Percentiles rank a stretch among this genome's conserved stretches.
Evolutionary conservation across 1,140 invertebrate genomes (phyloP).

Genomic region (Stegodyphus dumicola): DNA sequence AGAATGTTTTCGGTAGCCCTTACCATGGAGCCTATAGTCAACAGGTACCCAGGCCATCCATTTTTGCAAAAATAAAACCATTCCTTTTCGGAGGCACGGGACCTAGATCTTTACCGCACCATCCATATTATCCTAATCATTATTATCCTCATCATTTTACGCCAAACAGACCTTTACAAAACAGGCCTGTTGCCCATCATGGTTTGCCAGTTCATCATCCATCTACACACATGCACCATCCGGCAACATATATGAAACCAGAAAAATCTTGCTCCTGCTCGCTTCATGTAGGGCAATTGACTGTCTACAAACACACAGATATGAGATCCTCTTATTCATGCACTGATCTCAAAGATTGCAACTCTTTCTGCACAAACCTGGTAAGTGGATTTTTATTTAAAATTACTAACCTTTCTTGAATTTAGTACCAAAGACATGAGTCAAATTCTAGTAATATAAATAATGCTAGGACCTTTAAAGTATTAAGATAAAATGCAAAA

Average conservation of each 20-base stretch:
- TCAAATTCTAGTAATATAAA: too few relatives aligned
- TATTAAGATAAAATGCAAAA: too few relatives aligned
- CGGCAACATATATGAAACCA: background rate
- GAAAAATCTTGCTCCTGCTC: constrained; percentile 52
- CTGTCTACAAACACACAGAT: constrained; percentile 54
- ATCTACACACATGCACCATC: background rate
- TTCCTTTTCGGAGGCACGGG: constrained; percentile 32
- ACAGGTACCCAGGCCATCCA: constrained; percentile 11
- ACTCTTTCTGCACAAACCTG: constrained; percentile 55
- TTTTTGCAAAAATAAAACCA: constrained; percentile 47
- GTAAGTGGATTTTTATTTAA: constrained; percentile 27
- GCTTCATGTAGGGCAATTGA: constrained; percentile 45
- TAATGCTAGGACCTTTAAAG: too few relatives aligned
- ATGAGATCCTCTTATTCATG: constrained; percentile 52
- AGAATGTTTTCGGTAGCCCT: constrained; percentile 5
- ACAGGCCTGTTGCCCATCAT: constrained; percentile 27
- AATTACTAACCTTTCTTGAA: too few relatives aligned
- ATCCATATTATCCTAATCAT: constrained; percentile 37
- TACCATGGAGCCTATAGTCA: constrained; percentile 8
- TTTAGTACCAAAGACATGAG: too few relatives aligned
- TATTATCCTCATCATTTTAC: constrained; percentile 45
- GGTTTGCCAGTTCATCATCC: background rate
- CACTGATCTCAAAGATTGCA: constrained; percentile 41
- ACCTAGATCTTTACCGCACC: constrained; percentile 33
- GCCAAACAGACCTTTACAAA: constrained; percentile 33